These are phyloP conservation scores for Diorhabda carinulata DNA, from an alignment of 1,140 invertebrate species.

Conservation along the genomic window DNA sequence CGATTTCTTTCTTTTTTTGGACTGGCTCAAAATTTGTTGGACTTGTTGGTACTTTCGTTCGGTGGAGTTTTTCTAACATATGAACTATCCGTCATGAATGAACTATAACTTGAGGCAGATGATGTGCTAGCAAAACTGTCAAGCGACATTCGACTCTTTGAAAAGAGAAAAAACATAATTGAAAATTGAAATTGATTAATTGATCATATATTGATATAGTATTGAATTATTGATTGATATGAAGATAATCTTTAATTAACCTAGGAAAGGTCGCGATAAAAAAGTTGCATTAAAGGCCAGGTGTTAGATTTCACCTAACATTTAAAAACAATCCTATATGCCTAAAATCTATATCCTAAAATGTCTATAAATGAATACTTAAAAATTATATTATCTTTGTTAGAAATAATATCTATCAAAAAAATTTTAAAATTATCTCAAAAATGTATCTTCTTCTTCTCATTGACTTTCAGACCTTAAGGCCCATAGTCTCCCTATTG, in stretches of 20 bases:
- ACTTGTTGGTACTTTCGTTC: background rate
- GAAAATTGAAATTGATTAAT: no score
- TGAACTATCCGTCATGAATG: background rate
- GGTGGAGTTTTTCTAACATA: conserved; percentile 1
- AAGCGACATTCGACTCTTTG: background rate
- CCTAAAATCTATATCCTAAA: background rate
- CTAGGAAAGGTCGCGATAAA: no score
- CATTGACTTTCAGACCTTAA: no score
- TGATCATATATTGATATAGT: background rate
- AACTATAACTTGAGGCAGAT: background rate
- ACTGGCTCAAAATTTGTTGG: background rate
- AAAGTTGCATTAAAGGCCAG: background rate
- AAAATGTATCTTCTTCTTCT: no score
- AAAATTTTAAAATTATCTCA: no score
- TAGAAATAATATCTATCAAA: no score
- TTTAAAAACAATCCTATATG: background rate
- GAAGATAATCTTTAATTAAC: no score
- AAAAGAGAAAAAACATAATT: no score
- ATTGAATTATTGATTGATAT: conserved; percentile 3
- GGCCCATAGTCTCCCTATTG: no score
- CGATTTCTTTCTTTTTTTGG: no score
- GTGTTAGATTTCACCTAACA: background rate
- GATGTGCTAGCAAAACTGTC: background rate
- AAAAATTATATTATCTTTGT: no score
- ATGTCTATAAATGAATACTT: no score